phyloP scores from a whole-genome alignment of 2,888 invertebrate genomes.

The Temnothorax ravouxi region DNA sequence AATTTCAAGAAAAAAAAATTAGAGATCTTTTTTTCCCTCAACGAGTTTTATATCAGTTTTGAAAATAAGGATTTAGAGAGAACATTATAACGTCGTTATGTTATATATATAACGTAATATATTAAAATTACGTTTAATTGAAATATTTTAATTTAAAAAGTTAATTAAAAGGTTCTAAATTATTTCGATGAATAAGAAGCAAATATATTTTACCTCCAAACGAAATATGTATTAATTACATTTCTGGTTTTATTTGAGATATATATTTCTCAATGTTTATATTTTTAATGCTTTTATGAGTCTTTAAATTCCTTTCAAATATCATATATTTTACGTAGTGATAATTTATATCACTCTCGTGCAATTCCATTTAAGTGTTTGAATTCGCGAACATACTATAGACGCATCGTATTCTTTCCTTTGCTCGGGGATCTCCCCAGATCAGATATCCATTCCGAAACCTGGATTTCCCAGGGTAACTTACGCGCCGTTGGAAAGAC shows the following conservation, averaged over 20 bases:
- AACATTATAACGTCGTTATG: background rate
- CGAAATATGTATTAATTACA: background rate
- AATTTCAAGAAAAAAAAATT: background rate
- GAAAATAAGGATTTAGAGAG: background rate
- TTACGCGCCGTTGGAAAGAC: conserved; percentile 47
- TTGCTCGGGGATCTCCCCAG: conserved; percentile 15
- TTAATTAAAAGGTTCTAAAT: conserved; percentile 10
- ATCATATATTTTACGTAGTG: background rate
- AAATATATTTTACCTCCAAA: background rate
- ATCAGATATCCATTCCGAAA: conserved; percentile 53
- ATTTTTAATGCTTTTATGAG: background rate
- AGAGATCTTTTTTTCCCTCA: background rate
- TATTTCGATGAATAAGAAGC: background rate
- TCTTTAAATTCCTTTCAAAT: background rate
- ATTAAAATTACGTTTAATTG: background rate
- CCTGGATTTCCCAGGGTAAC: conserved; percentile 40
- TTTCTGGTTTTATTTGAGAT: background rate
- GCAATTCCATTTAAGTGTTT: background rate
- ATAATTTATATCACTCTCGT: background rate
- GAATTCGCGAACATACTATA: conserved; percentile 7
- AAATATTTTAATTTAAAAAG: conserved; percentile 6
- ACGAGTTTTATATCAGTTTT: background rate
- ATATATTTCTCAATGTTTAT: background rate
- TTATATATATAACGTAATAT: no score
- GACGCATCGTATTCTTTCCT: background rate